Evolutionary conservation across 2,888 invertebrate species (phyloP).

Genomic region (Conistra vaccinii): DNA sequence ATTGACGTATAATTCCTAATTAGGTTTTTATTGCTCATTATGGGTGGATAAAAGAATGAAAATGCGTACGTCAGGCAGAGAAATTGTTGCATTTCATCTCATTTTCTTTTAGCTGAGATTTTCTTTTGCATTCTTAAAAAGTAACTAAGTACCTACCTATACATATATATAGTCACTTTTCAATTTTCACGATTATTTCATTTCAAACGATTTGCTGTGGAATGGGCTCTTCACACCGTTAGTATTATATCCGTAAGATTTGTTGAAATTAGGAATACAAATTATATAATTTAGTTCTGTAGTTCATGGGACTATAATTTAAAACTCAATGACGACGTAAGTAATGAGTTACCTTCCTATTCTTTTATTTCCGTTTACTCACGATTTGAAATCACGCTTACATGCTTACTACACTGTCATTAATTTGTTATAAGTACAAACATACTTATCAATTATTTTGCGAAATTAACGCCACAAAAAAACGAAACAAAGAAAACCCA

Average conservation of each 20-base stretch:
- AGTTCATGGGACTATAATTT: background rate
- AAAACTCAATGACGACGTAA: background rate
- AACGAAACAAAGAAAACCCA: background rate
- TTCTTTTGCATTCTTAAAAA: background rate
- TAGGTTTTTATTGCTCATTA: slow-evolving; percentile 1
- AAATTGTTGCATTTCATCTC: background rate
- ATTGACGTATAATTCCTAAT: background rate
- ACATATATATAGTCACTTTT: background rate
- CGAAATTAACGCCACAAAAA: background rate
- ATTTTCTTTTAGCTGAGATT: background rate
- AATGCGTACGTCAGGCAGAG: background rate
- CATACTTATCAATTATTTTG: background rate
- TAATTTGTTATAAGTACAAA: background rate
- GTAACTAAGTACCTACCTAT: too few species aligned
- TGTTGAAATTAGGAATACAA: background rate
- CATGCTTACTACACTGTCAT: background rate
- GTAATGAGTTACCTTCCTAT: background rate
- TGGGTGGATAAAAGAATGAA: background rate
- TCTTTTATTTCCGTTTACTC: background rate
- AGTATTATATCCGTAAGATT: too few species aligned
- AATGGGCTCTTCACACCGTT: too few species aligned
- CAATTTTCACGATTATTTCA: background rate
- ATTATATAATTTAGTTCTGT: background rate
- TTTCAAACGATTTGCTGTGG: too few species aligned
- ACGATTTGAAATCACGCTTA: background rate